Percentiles rank a stretch among this genome's conserved stretches.
Conservation (phyloP, 2,797 vertebrate genomes). For the Cheirogaleus major region DNA sequence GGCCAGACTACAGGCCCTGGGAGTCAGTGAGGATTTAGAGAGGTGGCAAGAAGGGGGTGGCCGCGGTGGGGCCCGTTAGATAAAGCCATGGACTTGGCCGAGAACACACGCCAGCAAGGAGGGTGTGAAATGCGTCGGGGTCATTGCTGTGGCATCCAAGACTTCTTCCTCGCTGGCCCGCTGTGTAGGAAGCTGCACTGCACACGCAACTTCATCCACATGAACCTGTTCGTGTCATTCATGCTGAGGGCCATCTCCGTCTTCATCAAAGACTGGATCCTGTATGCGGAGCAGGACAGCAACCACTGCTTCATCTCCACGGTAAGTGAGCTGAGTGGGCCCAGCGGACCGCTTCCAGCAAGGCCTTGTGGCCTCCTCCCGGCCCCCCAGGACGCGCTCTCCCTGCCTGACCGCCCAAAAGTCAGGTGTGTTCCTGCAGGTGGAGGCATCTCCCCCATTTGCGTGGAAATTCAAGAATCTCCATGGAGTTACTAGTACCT, state of each 20-base stretch:
- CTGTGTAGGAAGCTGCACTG: conserved; percentile 95
- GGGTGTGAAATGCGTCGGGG: neutral
- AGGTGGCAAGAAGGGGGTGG: neutral
- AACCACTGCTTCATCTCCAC: conserved; percentile 94
- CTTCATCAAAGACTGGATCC: conserved; percentile 97
- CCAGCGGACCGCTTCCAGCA: neutral
- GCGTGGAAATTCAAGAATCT: neutral
- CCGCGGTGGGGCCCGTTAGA: neutral
- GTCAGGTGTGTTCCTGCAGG: neutral
- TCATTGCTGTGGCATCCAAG: neutral
- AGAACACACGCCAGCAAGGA: neutral
- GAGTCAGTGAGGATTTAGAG: neutral
- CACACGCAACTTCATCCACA: conserved; percentile 98
- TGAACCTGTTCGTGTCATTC: conserved; percentile 99
- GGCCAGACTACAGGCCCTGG: neutral
- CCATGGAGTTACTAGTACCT: neutral
- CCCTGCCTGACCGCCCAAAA: neutral
- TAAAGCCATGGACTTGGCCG: neutral
- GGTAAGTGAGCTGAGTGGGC: conserved; percentile 83
- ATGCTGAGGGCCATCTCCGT: conserved; percentile 97
- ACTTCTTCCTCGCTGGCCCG: neutral
- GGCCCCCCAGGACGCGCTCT: rapidly evolving
- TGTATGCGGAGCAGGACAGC: conserved; percentile 94
- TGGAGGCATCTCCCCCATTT: neutral
- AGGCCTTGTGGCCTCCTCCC: rapidly evolving